phyloP scores from a whole-genome alignment of 1,140 invertebrate species.

The Parapsyche elsis region DNA sequence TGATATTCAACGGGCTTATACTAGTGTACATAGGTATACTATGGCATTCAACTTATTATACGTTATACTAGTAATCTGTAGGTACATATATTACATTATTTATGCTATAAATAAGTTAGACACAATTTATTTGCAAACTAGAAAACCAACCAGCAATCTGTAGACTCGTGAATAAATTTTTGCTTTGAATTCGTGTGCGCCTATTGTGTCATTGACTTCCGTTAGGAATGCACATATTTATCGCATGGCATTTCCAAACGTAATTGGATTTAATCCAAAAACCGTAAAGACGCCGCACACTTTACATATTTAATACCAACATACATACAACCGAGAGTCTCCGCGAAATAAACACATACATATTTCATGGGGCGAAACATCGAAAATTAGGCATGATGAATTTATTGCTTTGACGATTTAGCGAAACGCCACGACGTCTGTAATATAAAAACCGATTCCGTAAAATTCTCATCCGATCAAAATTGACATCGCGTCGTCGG shows the following conservation, averaged over 20 bases:
- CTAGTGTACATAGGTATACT: too few species aligned
- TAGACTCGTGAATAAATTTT: constrained; percentile 6
- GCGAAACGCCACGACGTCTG: background rate
- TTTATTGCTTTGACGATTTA: constrained; percentile 4
- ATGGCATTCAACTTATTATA: too few species aligned
- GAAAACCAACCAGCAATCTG: too few species aligned
- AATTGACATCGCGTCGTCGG: background rate
- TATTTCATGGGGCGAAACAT: too few species aligned
- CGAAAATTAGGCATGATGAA: background rate
- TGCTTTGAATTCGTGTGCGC: background rate
- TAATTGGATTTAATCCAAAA: constrained; percentile 30
- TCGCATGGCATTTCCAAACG: background rate
- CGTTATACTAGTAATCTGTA: too few species aligned
- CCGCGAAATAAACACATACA: constrained; percentile 8
- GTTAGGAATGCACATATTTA: constrained; percentile 32
- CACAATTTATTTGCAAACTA: too few species aligned
- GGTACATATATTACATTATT: too few species aligned
- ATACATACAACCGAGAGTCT: background rate
- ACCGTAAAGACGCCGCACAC: background rate
- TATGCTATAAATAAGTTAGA: too few species aligned
- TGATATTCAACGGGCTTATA: too few species aligned
- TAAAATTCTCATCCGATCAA: background rate
- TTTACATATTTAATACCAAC: background rate
- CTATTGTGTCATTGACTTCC: constrained; percentile 33
- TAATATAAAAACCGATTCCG: background rate